These are phyloP conservation scores for Plecturocebus donacophilus DNA, from an alignment of 2,113 vertebrate species.

Conservation along the genomic window DNA sequence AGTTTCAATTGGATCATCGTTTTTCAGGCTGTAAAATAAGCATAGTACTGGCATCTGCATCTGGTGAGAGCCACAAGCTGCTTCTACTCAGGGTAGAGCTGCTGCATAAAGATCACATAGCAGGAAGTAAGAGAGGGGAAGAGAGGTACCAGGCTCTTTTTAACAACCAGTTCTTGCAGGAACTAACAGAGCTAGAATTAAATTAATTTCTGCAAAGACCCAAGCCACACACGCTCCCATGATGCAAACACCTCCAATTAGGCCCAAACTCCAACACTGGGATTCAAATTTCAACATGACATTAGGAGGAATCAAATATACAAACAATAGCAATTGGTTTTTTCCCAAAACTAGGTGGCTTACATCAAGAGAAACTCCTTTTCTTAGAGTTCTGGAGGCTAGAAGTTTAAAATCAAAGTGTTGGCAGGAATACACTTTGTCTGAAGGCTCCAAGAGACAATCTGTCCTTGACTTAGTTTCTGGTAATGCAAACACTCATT, in stretches of 20 bases:
- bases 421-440: background rate
- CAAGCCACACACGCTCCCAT: background rate
- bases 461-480: background rate
- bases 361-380: background rate
- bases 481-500: background rate
- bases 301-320: background rate
- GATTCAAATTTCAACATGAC: background rate
- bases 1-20: background rate
- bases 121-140: background rate
- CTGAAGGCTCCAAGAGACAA: background rate
- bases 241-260: background rate
- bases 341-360: background rate
- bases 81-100: background rate
- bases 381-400: background rate
- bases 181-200: background rate
- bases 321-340: background rate
- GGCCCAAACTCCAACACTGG: background rate
- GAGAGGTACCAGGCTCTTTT: background rate
- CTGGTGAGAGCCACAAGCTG: background rate
- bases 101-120: background rate
- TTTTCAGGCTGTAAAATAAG: background rate
- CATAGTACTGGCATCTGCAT: background rate
- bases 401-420: background rate
- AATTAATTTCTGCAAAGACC: background rate
- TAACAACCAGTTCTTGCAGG: background rate